A percentile compares a stretch with the other conserved stretches of the same genome.
Conservation (phyloP, 2,113 vertebrate genomes). For the Acanthochromis polyacanthus region DNA sequence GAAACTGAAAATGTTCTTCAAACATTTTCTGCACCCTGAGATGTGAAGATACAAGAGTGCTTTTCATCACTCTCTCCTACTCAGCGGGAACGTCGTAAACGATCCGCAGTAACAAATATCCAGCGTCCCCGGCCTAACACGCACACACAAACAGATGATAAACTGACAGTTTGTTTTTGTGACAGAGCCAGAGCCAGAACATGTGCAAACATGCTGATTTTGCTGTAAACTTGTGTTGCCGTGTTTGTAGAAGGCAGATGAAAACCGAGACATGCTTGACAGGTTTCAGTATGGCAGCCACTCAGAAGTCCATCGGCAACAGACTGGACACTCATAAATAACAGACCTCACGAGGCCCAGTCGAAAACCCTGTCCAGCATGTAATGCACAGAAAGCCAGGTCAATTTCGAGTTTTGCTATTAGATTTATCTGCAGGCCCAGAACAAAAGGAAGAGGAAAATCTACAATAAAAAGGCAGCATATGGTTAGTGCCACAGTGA, state of each 20-base stretch:
- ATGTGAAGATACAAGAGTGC: conserved; percentile 46
- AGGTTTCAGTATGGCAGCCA: conserved; percentile 63
- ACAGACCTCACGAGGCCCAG: conserved; percentile 36
- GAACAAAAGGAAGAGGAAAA: conserved; percentile 44
- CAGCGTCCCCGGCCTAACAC: conserved; percentile 33
- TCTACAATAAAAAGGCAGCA: conserved; percentile 59
- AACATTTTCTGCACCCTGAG: conserved; percentile 18
- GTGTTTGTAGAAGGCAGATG: conserved; percentile 72
- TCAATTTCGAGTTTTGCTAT: conserved; percentile 31
- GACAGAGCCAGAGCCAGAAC: conserved; percentile 63
- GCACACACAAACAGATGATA: conserved; percentile 64
- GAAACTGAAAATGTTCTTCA: conserved; percentile 25
- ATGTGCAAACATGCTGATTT: conserved; percentile 78
- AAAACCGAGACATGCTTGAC: conserved; percentile 70
- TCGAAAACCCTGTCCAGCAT: conserved; percentile 37
- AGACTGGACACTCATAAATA: conserved; percentile 56
- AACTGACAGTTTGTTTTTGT: conserved; percentile 71
- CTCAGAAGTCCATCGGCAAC: conserved; percentile 57
- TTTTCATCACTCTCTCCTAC: conserved; percentile 37
- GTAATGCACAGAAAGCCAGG: conserved; percentile 27
- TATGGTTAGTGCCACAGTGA: conserved; percentile 65
- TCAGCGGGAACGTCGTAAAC: conserved; percentile 47
- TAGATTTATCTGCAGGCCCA: conserved; percentile 44
- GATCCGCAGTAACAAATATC: conserved; percentile 64
- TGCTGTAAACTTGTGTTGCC: conserved; percentile 69